phyloP scores from a whole-genome alignment of 2,113 vertebrate genomes.

The Euleptes europaea region DNA sequence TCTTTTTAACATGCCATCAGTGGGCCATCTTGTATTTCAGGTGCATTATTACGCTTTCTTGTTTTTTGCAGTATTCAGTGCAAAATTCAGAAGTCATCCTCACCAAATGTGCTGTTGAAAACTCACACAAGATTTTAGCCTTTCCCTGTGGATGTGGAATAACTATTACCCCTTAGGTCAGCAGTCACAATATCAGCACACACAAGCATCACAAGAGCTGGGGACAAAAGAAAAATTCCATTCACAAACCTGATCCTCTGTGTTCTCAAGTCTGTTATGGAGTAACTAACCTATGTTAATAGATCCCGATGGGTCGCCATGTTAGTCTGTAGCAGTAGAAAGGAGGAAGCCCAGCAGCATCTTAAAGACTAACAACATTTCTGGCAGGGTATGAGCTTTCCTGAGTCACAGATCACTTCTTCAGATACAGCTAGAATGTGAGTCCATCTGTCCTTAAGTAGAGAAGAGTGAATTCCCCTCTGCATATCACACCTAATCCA shows the following conservation, averaged over 20 bases:
- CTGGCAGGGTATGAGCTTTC: too few species aligned
- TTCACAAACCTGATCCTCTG: neutral
- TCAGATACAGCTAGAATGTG: too few species aligned
- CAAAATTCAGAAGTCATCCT: neutral
- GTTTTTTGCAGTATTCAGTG: neutral
- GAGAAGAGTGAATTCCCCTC: too few species aligned
- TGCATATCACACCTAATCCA: too few species aligned
- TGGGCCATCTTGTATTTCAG: neutral
- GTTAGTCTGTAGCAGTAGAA: too few species aligned
- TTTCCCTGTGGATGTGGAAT: neutral
- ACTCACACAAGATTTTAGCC: neutral
- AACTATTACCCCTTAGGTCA: neutral
- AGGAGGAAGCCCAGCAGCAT: too few species aligned
- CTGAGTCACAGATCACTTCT: too few species aligned
- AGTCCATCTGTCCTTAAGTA: too few species aligned
- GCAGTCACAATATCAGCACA: neutral
- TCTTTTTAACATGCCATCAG: neutral
- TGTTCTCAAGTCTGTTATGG: neutral
- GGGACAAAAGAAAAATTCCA: too few species aligned
- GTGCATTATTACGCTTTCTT: neutral
- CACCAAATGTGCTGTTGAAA: neutral
- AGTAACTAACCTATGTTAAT: neutral
- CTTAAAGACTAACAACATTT: too few species aligned
- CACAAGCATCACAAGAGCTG: neutral
- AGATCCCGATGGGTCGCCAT: too few species aligned